phyloP scores from a whole-genome alignment of 2,888 invertebrate species.

The Harpalus rubripes region DNA sequence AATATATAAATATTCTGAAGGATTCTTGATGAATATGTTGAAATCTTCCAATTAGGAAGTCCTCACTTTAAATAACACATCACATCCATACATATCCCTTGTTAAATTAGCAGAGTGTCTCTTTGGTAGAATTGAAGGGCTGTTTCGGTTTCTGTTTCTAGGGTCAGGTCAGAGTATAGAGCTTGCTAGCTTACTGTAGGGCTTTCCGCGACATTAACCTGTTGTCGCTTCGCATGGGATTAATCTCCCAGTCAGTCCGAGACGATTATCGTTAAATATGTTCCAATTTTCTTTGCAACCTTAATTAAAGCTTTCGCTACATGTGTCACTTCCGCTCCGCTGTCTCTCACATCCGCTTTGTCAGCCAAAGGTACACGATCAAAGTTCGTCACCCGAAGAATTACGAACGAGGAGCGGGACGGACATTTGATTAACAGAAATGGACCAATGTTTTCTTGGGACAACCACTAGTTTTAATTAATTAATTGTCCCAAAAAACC shows the following conservation, averaged over 20 bases:
- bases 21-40: no score
- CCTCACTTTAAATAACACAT: not conserved
- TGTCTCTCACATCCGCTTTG: slow-evolving; percentile 45
- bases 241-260: slow-evolving; percentile 43
- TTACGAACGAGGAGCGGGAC: slow-evolving; percentile 7
- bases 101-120: not conserved
- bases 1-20: no score
- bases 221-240: slow-evolving; percentile 72
- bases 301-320: slow-evolving; percentile 66
- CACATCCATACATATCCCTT: not conserved
- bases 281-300: slow-evolving; percentile 65
- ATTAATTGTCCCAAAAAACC: slow-evolving; percentile 23
- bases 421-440: slow-evolving; percentile 16
- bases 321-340: slow-evolving; percentile 59
- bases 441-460: slow-evolving; percentile 24
- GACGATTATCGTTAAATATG: slow-evolving; percentile 64
- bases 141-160: slow-evolving; percentile 1
- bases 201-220: slow-evolving; percentile 77
- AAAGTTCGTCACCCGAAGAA: slow-evolving; percentile 51
- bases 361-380: slow-evolving; percentile 39
- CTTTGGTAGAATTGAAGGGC: slow-evolving; percentile 31
- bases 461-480: slow-evolving; percentile 28
- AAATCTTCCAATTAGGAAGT: not conserved
- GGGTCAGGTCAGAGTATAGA: slow-evolving; percentile 22
- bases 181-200: slow-evolving; percentile 43